Evolutionary conservation across 2,797 vertebrate genomes (phyloP).

Genomic region (Cyclura pinguis): DNA sequence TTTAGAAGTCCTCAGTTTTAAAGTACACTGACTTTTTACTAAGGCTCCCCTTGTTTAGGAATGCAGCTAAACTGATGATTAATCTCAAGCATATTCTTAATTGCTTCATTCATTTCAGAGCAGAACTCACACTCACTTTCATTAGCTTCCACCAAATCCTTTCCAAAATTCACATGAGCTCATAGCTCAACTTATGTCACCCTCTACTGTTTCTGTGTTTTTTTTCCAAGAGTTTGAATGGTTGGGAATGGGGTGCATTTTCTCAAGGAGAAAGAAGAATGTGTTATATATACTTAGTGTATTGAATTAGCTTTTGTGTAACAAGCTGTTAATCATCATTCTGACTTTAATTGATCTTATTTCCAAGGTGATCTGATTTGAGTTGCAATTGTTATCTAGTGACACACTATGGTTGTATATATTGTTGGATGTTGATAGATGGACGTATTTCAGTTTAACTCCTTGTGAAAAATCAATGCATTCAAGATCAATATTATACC

Average conservation of each 20-base stretch:
- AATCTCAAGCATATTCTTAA: constrained; percentile 3
- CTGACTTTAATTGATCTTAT: background rate
- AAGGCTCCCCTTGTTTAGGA: constrained; percentile 14
- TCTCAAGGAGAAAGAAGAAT: background rate
- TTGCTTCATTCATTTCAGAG: constrained; percentile 7
- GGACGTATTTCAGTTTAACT: too few species aligned
- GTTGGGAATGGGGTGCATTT: background rate
- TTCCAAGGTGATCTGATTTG: background rate
- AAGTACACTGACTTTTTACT: constrained; percentile 33
- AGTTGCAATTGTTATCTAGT: background rate
- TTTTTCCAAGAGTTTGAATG: background rate
- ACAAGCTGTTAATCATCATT: background rate
- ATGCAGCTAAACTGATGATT: background rate
- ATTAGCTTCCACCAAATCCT: background rate
- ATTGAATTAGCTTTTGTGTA: background rate
- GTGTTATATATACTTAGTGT: background rate
- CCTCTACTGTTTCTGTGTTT: too few species aligned
- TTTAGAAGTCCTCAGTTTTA: constrained; percentile 33
- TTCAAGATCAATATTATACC: too few species aligned
- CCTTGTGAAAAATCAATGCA: too few species aligned
- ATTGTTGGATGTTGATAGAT: background rate
- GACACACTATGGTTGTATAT: background rate
- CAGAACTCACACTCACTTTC: background rate
- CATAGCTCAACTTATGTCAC: background rate
- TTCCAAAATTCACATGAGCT: background rate